Conservation (phyloP, 2,888 invertebrate species). For the Acleris emargana region DNA sequence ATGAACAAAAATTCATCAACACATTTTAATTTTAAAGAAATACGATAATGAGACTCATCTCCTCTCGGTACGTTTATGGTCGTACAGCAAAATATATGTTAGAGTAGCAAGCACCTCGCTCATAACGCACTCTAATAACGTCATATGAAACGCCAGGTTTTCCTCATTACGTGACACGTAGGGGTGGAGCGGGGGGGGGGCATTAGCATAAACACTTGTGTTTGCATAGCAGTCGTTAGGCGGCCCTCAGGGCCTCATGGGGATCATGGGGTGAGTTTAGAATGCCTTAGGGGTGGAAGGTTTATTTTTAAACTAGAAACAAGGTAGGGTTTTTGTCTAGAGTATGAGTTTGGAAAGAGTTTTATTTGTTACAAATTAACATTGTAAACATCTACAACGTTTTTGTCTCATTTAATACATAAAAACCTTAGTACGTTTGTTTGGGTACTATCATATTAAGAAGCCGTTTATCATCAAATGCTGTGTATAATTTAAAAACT, state of each 20-base stretch:
- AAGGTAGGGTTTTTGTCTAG: background rate
- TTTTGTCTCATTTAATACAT: no score
- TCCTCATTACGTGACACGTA: background rate
- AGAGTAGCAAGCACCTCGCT: background rate
- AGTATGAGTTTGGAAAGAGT: no score
- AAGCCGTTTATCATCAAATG: no score
- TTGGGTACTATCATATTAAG: no score
- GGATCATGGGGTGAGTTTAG: background rate
- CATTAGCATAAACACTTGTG: constrained; percentile 11
- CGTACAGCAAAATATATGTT: background rate
- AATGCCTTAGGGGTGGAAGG: background rate
- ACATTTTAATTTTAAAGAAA: no score
- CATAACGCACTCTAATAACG: background rate
- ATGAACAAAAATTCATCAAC: no score
- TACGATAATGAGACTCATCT: no score
- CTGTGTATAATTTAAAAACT: no score
- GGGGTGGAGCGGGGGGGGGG: background rate
- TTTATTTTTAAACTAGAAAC: background rate
- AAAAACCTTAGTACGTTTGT: no score
- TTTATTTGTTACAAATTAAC: no score
- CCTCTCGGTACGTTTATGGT: background rate
- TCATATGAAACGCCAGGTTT: background rate
- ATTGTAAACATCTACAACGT: no score
- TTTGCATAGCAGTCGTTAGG: constrained; percentile 1
- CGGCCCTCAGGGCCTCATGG: background rate